These are phyloP conservation scores for Metalampra italica DNA, from an alignment of 2,888 invertebrate species.

Conservation along the genomic window DNA sequence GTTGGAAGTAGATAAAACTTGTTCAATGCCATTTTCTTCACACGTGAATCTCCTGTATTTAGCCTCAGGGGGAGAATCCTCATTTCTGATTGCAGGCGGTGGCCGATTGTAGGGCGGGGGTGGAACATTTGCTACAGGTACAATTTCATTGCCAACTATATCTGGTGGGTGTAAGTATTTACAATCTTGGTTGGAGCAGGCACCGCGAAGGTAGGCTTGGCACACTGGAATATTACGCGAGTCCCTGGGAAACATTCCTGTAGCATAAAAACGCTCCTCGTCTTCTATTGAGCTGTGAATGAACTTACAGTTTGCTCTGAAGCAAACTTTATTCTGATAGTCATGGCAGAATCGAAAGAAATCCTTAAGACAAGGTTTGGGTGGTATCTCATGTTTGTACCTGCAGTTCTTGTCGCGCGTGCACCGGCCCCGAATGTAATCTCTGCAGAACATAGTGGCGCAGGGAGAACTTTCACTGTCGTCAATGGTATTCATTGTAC, in stretches of 20 bases:
- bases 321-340: constrained; percentile 84
- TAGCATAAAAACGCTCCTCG: constrained; percentile 82
- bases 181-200: constrained; percentile 73
- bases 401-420: constrained; percentile 74
- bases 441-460: constrained; percentile 60
- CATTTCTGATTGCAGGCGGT: constrained; percentile 51
- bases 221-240: constrained; percentile 70
- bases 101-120: constrained; percentile 43
- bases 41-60: constrained; percentile 58
- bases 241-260: constrained; percentile 79
- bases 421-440: constrained; percentile 72
- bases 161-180: constrained; percentile 52
- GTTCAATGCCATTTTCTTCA: constrained; percentile 53
- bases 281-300: constrained; percentile 84
- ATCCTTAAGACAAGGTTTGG: constrained; percentile 51
- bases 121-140: constrained; percentile 29
- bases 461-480: constrained; percentile 39
- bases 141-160: constrained; percentile 34
- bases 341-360: constrained; percentile 78
- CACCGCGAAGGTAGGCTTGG: constrained; percentile 79
- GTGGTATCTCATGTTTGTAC: constrained; percentile 62
- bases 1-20: constrained; percentile 42
- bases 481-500: constrained; percentile 42
- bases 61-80: constrained; percentile 64
- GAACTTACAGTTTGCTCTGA: constrained; percentile 82